Evolutionary conservation across 2,113 vertebrate genomes (phyloP).

Genomic region (Parotia lawesii): DNA sequence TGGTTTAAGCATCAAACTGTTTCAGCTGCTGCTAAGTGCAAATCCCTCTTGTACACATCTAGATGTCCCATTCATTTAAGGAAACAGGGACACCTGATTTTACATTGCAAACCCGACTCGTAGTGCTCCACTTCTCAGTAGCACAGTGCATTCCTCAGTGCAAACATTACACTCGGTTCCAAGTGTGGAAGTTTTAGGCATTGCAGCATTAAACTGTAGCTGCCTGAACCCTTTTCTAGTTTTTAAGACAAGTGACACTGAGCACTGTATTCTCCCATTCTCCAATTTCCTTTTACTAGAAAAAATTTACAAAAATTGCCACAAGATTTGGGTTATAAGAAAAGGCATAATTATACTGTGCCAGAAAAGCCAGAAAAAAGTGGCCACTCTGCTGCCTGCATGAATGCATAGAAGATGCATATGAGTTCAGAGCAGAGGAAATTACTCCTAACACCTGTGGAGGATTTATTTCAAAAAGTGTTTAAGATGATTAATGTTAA

Average conservation of each 20-base stretch:
- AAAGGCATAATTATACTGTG: background rate
- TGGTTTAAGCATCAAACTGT: background rate
- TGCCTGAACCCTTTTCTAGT: background rate
- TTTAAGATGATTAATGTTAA: slow-evolving; percentile 3
- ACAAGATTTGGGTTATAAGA: background rate
- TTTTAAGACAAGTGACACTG: background rate
- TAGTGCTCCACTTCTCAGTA: background rate
- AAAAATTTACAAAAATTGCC: background rate
- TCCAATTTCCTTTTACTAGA: background rate
- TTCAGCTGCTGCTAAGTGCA: background rate
- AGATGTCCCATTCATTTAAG: background rate
- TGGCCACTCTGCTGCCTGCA: background rate
- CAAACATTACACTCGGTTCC: background rate
- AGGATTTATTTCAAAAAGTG: background rate
- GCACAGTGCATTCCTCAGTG: background rate
- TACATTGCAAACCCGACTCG: background rate
- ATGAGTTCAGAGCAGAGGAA: background rate
- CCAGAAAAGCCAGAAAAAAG: background rate
- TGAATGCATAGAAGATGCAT: background rate
- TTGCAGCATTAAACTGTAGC: background rate
- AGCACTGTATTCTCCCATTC: background rate
- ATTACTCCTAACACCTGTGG: background rate
- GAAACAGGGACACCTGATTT: background rate
- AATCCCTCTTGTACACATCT: background rate
- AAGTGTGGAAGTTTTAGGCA: background rate